phyloP scores from a whole-genome alignment of 2,888 invertebrate species.

The Drosophila anomalata region DNA sequence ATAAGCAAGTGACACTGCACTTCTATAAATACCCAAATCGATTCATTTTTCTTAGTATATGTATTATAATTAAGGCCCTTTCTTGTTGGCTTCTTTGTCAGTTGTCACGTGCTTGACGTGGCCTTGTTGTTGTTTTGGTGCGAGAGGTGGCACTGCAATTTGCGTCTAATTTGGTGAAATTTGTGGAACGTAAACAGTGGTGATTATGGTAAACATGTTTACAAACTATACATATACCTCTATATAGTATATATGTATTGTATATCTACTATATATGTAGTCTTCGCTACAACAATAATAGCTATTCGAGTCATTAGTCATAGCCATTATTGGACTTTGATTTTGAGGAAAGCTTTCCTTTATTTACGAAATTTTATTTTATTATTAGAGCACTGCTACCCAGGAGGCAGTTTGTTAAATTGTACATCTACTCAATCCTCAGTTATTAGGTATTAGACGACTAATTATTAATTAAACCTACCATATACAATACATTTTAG shows the following conservation, averaged over 20 bases:
- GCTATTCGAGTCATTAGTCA: conserved; percentile 18
- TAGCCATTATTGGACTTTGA: conserved; percentile 1
- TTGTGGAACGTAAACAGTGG: conserved; percentile 41
- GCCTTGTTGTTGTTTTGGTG: conserved; percentile 29
- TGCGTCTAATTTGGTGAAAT: conserved; percentile 54
- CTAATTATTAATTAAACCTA: too few species aligned
- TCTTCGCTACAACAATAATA: conserved; percentile 5
- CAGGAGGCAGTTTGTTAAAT: too few species aligned
- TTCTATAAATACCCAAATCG: conserved; percentile 24
- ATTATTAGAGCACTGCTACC: too few species aligned
- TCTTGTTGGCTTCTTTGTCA: conserved; percentile 14
- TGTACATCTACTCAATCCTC: too few species aligned
- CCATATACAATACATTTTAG: too few species aligned
- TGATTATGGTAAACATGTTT: conserved; percentile 66
- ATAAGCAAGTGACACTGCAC: conserved; percentile 20
- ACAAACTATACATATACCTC: conserved; percentile 25
- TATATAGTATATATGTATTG: too few species aligned
- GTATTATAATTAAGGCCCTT: neutral
- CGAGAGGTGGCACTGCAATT: conserved; percentile 39
- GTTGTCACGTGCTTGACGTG: conserved; percentile 23
- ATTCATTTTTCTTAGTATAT: conserved; percentile 18
- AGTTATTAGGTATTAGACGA: too few species aligned
- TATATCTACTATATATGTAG: conserved; percentile 7
- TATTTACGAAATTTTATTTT: too few species aligned
- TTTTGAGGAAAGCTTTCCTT: neutral